These are phyloP conservation scores for Stenopsyche tienmushanensis DNA, from an alignment of 1,140 invertebrate genomes.

Conservation along the genomic window DNA sequence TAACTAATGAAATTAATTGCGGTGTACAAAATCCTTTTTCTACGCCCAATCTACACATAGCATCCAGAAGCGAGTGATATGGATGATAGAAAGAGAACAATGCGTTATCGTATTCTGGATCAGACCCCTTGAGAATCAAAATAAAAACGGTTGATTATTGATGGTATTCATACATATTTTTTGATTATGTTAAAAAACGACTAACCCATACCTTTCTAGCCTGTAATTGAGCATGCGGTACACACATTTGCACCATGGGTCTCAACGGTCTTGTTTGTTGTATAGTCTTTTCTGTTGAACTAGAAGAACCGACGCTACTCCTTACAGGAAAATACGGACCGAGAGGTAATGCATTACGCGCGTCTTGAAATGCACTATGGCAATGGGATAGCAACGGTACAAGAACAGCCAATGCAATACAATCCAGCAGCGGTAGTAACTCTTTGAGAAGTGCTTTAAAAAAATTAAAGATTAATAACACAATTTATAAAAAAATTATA, in stretches of 20 bases:
- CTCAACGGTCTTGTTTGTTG: constrained; percentile 64
- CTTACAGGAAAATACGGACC: constrained; percentile 74
- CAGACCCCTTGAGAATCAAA: constrained; percentile 58
- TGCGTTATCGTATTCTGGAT: constrained; percentile 77
- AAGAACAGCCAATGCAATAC: constrained; percentile 77
- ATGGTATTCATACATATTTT: neutral
- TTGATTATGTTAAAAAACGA: too few species aligned
- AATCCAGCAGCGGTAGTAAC: constrained; percentile 78
- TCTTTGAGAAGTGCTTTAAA: constrained; percentile 79
- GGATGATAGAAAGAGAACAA: constrained; percentile 77
- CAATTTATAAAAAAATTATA: neutral
- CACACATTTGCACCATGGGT: constrained; percentile 87
- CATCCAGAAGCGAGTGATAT: constrained; percentile 83
- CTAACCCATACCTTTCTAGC: constrained; percentile 66
- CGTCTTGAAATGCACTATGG: constrained; percentile 78
- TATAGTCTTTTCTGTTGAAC: constrained; percentile 46
- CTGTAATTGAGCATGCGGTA: constrained; percentile 74
- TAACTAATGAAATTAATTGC: constrained; percentile 75
- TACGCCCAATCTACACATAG: constrained; percentile 85
- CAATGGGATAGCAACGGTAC: constrained; percentile 83
- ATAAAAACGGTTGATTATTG: neutral
- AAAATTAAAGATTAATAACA: constrained; percentile 37
- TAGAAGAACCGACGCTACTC: constrained; percentile 49
- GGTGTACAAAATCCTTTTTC: constrained; percentile 78
- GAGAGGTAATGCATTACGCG: constrained; percentile 66